Evolutionary conservation across 2,888 invertebrate species (phyloP), one percentile per base, ranked within the genome.

Genomic region (Galerucella nymphaeae): DNA sequence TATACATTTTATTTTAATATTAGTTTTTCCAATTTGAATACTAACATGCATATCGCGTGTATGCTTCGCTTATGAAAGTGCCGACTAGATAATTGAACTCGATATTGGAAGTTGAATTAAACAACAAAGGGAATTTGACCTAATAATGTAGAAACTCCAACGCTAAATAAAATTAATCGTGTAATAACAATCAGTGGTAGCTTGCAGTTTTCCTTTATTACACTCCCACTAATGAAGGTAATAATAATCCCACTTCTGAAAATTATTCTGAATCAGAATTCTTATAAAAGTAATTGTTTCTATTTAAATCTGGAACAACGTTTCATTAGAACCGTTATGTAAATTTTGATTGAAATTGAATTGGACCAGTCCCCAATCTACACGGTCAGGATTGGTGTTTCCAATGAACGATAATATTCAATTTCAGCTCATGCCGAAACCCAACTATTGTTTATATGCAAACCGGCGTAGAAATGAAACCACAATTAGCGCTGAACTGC

Each of bases 31-130:
- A 6, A 30, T 38, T 59, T 59, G 38, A 38, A 59, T 38, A 38
- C 59, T 30, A 59, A 59, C 59, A 59, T 59, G 59, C 59, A 41
- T 59, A 59, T 59, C 59, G 59, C 59, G 59, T 59, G 59, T 59
- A 30, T 16, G 30, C 16, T 13, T 59, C 30, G n/a, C 16, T 59
- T n/a, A 59, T 59, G 38, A 38, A 59, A 59, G 38, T 59, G 59
- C 59, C 38, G 14, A 30, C 59, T 38, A 59, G 20, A 23, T 59
- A 59, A 59, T 59, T 59, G 59, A 59, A 59, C 59, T 58, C 58
- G 23, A 20, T 58, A 58, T 23, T 58, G 30, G 58, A 13, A 45
- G 53, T 53, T 13, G 38, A 59, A 38, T 38, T 59, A n/a, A 38
- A 59, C 59, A 59, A 30, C 59, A 38, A n/a, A 59, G 20, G 8